Evolutionary conservation across 2,113 vertebrate species (phyloP), one percentile per base, ranked within the genome.

Genomic region (Antennarius striatus): DNA sequence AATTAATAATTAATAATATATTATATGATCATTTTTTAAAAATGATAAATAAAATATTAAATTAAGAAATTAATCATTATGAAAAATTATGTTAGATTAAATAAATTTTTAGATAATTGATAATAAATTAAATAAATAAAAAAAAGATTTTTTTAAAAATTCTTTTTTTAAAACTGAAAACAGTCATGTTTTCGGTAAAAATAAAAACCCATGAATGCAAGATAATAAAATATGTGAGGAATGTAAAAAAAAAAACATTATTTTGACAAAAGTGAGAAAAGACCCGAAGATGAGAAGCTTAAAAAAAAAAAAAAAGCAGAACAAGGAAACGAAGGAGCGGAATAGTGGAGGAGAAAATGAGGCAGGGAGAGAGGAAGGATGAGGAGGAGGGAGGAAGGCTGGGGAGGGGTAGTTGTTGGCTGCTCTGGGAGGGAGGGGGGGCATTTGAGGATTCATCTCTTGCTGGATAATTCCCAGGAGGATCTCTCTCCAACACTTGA

Each of bases 381-480:
- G 70, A 82, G 71, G 62, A 73, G 46, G 48, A 53, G 42, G 51
- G 71, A 72, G 73, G 68, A 71, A 48, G 56, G 63, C 74, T 74
- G 22, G 68, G 56, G 76, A 79, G 57, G 61, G 69, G 68, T 71
- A 53, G 59, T 68, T 81, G 81, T 68, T 56, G 43, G 57, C 7
- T 43, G 42, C 22, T 22, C 17, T 3, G n/a, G 36, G 53, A 39
- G 58, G 39, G 56, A 29, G 29, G 53, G 36, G 84, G 69, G 51
- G 83, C 87, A 79, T 90, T 91, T 89, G 82, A 85, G 85, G 89
- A 91, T 91, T 89, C 88, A 83, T 89, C 83, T 90, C 84, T 86
- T 67, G 88, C 86, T 92, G 87, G 87, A 87, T 85, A 87, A 93
- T 91, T 93, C 92, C 90, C 92, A 80, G 80, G 89, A 87, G 91